Base-by-base conservation (phyloP, 2,888 invertebrate genomes). In the Cerastoderma edule region DNA sequence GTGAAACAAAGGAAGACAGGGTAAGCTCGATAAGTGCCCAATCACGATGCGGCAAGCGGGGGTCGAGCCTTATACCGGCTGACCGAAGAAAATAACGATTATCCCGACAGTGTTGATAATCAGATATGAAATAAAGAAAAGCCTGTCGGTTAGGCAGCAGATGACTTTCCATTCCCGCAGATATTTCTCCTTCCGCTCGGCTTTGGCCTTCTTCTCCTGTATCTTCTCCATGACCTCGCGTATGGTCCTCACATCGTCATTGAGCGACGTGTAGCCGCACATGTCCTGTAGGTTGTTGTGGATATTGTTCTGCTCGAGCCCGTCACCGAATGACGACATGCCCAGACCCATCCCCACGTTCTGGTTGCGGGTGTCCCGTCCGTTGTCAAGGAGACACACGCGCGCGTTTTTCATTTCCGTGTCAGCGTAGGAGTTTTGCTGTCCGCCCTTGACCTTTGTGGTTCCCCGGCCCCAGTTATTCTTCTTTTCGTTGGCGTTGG, bases 161-260 rank as follows among this genome's bases (percentile, higher is more conserved):
- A 91, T 90, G 16, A 90, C 85, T 70, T 89, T 83, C 91, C 91
- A 91, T 64, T 91, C 91, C 24, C 89, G 75, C 13, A 89, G 75
- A 63, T 85, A 83, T 69, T 87, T 88, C 35, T 89, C 88, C 65
- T 87, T 88, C 48, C 81, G 75, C 70, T 91, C 91, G 64, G 85
- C 72, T 56, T 84, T 86, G 3, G 84, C 80, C 71, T 91, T 91
- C 70, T 89, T 88, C 27, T 89, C 89, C 30, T 82, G 83, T 33
- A 90, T 85, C 28, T 86, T 86, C 60, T 89, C 89, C 77, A 91
- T 77, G 70, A 92, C 87, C 39, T 90, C 88, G 10, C 90, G 82
- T 44, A 92, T 91, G 27, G 80, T 83, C 50, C 83, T 79, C 24
- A 89, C 81, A 67, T 89, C 90, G n/a, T 89, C 89, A 24, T 60